Conservation (phyloP, 2,797 vertebrate genomes). For the Merluccius polli region DNA sequence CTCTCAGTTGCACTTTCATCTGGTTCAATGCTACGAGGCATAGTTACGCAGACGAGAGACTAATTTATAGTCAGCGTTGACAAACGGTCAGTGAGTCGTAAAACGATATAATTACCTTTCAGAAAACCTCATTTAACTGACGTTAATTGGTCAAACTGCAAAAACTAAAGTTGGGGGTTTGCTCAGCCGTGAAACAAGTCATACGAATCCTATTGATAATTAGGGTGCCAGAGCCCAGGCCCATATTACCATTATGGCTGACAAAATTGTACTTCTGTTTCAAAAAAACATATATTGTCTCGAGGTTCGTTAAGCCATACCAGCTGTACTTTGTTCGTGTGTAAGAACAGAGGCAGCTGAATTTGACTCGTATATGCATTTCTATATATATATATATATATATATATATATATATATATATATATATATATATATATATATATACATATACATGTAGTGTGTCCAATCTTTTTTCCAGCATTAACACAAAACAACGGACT, state of each 20-base stretch:
- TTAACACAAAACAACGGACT: too few species aligned
- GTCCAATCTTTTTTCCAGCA: too few species aligned
- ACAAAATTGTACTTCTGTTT: conserved; percentile 17
- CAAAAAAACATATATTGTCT: conserved; percentile 24
- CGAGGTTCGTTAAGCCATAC: conserved; percentile 17
- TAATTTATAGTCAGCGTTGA: conserved; percentile 74
- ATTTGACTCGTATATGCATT: neutral
- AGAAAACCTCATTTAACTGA: conserved; percentile 74
- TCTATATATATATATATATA: neutral
- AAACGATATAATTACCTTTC: conserved; percentile 79
- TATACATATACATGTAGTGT: neutral
- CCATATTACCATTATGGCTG: conserved; percentile 32
- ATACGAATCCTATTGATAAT: conserved; percentile 64
- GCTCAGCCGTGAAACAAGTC: conserved; percentile 59
- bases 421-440: neutral
- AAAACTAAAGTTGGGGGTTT: conserved; percentile 61
- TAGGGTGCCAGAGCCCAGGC: conserved; percentile 44
- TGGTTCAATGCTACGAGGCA: conserved; percentile 51
- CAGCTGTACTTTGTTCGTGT: neutral
- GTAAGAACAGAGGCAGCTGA: neutral
- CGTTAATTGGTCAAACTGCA: conserved; percentile 76
- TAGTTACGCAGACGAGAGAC: conserved; percentile 67
- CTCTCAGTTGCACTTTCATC: conserved; percentile 51
- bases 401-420: neutral
- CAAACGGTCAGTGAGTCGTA: conserved; percentile 74